phyloP scores from a whole-genome alignment of 2,888 invertebrate genomes.

The Lycia hirtaria region DNA sequence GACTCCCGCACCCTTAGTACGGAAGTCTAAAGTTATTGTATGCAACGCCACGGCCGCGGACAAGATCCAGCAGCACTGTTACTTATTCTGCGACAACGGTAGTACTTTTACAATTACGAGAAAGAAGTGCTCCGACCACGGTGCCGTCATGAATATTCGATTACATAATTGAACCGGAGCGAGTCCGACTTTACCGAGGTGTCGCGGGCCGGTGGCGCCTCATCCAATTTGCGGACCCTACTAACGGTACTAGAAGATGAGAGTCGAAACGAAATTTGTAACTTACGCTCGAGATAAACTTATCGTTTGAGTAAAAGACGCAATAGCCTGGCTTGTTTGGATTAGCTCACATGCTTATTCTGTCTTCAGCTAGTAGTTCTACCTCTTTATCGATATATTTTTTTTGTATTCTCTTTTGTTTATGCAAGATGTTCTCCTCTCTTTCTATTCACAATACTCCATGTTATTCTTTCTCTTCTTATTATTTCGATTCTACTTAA shows the following conservation, averaged over 20 bases:
- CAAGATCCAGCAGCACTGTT: conserved; percentile 47
- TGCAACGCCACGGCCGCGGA: conserved; percentile 32
- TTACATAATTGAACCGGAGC: conserved; percentile 73
- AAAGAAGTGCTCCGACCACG: conserved; percentile 58
- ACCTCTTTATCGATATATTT: too few species aligned
- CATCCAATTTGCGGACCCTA: conserved; percentile 47
- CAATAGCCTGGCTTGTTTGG: too few species aligned
- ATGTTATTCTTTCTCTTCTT: too few species aligned
- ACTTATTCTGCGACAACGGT: too few species aligned
- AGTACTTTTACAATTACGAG: conserved; percentile 38
- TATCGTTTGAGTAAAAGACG: not conserved
- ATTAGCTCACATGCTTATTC: too few species aligned
- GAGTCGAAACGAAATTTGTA: not conserved
- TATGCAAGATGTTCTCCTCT: too few species aligned
- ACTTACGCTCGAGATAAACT: not conserved
- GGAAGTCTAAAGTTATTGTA: too few species aligned
- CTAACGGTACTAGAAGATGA: conserved; percentile 34
- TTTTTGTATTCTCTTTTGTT: too few species aligned
- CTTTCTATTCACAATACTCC: too few species aligned
- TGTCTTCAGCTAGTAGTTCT: too few species aligned
- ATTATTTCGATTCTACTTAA: too few species aligned
- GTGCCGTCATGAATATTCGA: conserved; percentile 68
- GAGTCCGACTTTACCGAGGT: conserved; percentile 53
- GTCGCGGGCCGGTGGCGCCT: conserved; percentile 67
- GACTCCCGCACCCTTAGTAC: too few species aligned